These are phyloP conservation scores for Campopleginae sp. DNA, from an alignment of 2,888 invertebrate genomes.

Conservation along the genomic window DNA sequence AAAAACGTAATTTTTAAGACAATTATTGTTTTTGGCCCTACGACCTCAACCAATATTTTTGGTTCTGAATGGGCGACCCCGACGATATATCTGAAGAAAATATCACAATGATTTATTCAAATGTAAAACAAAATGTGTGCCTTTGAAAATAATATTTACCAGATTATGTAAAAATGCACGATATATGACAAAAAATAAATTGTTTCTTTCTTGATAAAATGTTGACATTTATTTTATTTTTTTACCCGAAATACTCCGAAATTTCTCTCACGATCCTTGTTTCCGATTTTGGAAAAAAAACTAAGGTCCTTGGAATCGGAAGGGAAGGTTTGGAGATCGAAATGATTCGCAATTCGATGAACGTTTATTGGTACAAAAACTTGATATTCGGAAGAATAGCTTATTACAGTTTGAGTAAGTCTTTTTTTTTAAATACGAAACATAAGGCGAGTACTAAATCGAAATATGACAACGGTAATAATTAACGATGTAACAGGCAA, in stretches of 20 bases:
- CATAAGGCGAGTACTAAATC: constrained; percentile 52
- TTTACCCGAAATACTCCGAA: too few relatives aligned
- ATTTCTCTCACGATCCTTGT: too few relatives aligned
- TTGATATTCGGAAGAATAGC: constrained; percentile 42
- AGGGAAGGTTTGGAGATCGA: background rate
- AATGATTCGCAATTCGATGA: constrained; percentile 6
- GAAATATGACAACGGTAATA: constrained; percentile 56
- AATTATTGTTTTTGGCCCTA: constrained; percentile 39
- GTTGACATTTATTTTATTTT: background rate
- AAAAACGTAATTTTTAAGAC: constrained; percentile 37
- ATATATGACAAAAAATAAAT: constrained; percentile 81
- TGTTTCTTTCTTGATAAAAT: constrained; percentile 71
- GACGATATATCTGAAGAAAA: constrained; percentile 44
- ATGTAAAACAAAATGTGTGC: constrained; percentile 80
- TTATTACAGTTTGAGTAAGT: constrained; percentile 41
- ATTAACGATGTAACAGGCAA: constrained; percentile 53
- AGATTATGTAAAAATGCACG: constrained; percentile 81
- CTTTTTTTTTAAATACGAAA: constrained; percentile 50
- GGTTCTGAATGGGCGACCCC: constrained; percentile 45
- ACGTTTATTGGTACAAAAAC: constrained; percentile 59
- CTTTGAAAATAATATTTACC: constrained; percentile 83
- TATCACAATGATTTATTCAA: constrained; percentile 58
- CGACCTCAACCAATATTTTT: constrained; percentile 25
- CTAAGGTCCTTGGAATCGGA: background rate
- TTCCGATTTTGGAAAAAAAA: background rate